A percentile compares a stretch with the other conserved stretches of the same genome.
Evolutionary conservation across 2,888 invertebrate species (phyloP).

Genomic region (Tetrapedia diversipes): DNA sequence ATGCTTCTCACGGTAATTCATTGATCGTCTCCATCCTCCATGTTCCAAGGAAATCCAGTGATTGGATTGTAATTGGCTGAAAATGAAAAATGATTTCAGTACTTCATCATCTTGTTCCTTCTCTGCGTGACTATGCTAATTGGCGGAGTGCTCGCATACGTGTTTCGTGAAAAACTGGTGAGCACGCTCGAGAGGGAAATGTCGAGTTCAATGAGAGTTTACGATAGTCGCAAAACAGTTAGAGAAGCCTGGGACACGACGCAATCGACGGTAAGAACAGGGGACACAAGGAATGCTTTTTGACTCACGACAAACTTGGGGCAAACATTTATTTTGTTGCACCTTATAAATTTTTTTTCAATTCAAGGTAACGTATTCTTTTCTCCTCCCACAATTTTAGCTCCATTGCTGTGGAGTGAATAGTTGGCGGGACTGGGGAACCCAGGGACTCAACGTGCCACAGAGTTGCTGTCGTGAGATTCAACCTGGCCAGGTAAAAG

Average conservation of each 20-base stretch:
- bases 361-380: neutral
- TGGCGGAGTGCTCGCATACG: constrained; percentile 95
- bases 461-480: constrained; percentile 89
- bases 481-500: constrained; percentile 84
- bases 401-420: constrained; percentile 93
- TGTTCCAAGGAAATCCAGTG: neutral
- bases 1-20: constrained; percentile 92
- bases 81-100: constrained; percentile 84
- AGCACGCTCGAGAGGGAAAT: constrained; percentile 91
- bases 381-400: constrained; percentile 80
- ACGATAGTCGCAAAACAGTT: constrained; percentile 88
- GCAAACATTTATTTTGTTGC: neutral
- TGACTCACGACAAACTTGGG: neutral
- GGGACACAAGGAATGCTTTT: neutral
- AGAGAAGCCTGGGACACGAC: constrained; percentile 95
- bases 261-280: constrained; percentile 86
- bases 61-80: neutral
- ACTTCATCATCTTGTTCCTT: constrained; percentile 93
- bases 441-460: constrained; percentile 85
- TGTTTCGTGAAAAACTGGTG: constrained; percentile 93
- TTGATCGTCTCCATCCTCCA: neutral
- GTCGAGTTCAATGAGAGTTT: constrained; percentile 89
- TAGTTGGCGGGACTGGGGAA: constrained; percentile 90
- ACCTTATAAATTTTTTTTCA: neutral
- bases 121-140: constrained; percentile 95